Evolutionary conservation across 2,797 vertebrate species (phyloP).

Genomic region (Characodon lateralis): DNA sequence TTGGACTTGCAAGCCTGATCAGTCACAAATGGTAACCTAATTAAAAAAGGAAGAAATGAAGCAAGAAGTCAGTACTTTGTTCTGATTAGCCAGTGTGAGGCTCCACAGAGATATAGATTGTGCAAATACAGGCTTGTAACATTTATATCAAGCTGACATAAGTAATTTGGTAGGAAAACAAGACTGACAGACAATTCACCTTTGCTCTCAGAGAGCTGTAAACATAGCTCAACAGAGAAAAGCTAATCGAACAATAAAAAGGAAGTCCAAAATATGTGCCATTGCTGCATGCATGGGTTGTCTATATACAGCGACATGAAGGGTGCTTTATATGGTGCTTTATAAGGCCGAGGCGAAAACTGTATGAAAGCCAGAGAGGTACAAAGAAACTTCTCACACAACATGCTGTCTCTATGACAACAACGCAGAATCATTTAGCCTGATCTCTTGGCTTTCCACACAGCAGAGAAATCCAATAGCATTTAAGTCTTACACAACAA

Average conservation of each 20-base stretch:
- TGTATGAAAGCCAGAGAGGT: slow-evolving; percentile 74
- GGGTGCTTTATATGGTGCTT: slow-evolving; percentile 57
- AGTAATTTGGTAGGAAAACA: slow-evolving; percentile 25
- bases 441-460: slow-evolving; percentile 81
- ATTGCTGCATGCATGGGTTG: slow-evolving; percentile 23
- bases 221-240: slow-evolving; percentile 17
- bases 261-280: slow-evolving; percentile 45
- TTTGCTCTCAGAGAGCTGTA: slow-evolving; percentile 28
- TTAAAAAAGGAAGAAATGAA: slow-evolving; percentile 33
- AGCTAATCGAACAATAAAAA: slow-evolving; percentile 32
- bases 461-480: slow-evolving; percentile 79
- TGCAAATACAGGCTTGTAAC: slow-evolving; percentile 14
- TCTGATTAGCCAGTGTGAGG: slow-evolving; percentile 15
- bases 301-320: slow-evolving; percentile 52
- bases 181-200: slow-evolving; percentile 25
- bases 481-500: slow-evolving; percentile 80
- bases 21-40: slow-evolving; percentile 33
- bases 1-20: slow-evolving; percentile 45
- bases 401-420: slow-evolving; percentile 85
- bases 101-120: slow-evolving; percentile 15
- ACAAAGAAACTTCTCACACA: slow-evolving; percentile 83
- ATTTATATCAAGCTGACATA: slow-evolving; percentile 16
- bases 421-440: slow-evolving; percentile 82
- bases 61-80: slow-evolving; percentile 10
- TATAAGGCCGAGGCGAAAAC: slow-evolving; percentile 70